phyloP scores from a whole-genome alignment of 2,113 vertebrate genomes.

The Thomomys bottae region DNA sequence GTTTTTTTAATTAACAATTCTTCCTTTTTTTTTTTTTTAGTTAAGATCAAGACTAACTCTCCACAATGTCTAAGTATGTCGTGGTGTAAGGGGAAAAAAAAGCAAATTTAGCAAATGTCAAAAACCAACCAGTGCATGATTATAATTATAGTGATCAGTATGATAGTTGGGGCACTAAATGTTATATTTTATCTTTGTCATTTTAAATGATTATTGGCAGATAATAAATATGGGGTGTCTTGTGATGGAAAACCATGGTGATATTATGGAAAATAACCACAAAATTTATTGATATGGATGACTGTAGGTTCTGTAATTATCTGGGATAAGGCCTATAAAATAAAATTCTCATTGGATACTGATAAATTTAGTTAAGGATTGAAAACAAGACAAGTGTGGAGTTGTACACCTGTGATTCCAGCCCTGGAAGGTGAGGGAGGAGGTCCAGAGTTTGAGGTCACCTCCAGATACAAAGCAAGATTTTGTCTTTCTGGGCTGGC shows the following conservation, averaged over 20 bases:
- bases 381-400: neutral
- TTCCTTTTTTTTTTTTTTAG: neutral
- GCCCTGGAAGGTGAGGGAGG: no score
- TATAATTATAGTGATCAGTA: neutral
- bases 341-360: neutral
- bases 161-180: neutral
- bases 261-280: conserved; percentile 14
- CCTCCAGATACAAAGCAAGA: no score
- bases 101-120: neutral
- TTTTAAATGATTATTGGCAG: neutral
- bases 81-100: neutral
- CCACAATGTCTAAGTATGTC: neutral
- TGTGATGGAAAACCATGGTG: neutral
- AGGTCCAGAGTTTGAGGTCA: no score
- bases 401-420: no score
- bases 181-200: conserved; percentile 17
- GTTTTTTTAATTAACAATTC: no score
- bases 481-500: no score
- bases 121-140: neutral
- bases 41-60: neutral
- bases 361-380: conserved; percentile 11
- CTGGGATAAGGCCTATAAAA: neutral
- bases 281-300: neutral
- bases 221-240: neutral
- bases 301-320: neutral